Base-by-base conservation (phyloP, 2,113 vertebrate species). In the Xenus cinereus region DNA sequence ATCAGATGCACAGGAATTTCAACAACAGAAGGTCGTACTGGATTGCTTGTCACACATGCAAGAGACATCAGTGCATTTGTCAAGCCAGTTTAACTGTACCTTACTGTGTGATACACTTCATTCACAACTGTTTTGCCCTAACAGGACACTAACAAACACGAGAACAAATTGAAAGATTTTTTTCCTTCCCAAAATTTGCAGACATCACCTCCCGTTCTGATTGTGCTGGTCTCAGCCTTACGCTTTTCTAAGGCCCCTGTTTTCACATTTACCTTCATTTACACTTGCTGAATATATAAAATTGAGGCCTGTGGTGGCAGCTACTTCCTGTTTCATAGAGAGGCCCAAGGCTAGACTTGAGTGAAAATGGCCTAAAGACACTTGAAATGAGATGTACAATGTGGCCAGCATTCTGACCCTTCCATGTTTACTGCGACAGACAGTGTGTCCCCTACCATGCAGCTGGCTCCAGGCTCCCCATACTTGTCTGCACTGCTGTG, bases 161-260 rank as follows among this genome's bases (percentile, higher is more conserved):
- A 30, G 51, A 51, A 21, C 3, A 68, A 93, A 82, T 7, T 0
- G 18, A 9, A 43, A 45, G 33, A 28, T 32, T n/a, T 32, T 66
- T 92, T 81, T 46, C 14, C 22, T 23, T n/a, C 20, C 12, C 69
- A 6, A 10, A 1, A 16, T 80, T 23, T 63, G 35, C 27, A 83
- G 75, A 12, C 1, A 26, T 43, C 62, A 33, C 26, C 4, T 80
- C 53, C 48, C 1, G 0, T 15, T 43, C 46, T 33, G 16, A 2
- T 27, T 13, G 59, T 53, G 43, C 23, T 59, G 0, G 0, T 30
- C 30, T 41, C 71, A n/a, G 39, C 60, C 19, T 27, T 14, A 9
- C 7, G 11, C 12, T 69, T 33, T 9, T 16, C 27, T 33, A 57
- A 39, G 39, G 24, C 12, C 46, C 30, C 53, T 19, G 17, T 4